phyloP scores from a whole-genome alignment of 64 coral and sea anemone species.

The Porites lutea region DNA sequence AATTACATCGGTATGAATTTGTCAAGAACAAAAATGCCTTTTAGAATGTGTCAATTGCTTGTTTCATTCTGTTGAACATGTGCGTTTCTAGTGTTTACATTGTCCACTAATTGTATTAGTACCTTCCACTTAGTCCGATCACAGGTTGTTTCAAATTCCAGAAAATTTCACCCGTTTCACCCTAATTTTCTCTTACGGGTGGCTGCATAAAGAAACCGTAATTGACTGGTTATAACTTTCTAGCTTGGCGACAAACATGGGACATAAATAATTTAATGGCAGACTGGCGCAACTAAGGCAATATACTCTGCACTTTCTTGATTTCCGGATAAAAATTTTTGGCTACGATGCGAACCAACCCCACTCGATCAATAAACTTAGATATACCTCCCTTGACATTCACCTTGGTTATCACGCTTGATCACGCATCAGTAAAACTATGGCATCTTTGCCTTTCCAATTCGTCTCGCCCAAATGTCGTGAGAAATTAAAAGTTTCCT shows the following conservation, averaged over 20 bases:
- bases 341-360: background rate
- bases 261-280: slow-evolving; percentile 45
- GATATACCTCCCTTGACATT: slow-evolving; percentile 8
- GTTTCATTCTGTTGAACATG: slow-evolving; percentile 9
- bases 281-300: background rate
- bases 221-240: slow-evolving; percentile 14
- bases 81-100: slow-evolving; percentile 17
- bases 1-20: slow-evolving; percentile 32
- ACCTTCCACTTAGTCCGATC: slow-evolving; percentile 13
- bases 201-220: background rate
- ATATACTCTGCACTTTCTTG: background rate
- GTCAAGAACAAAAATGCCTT: slow-evolving; percentile 20
- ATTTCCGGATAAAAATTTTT: slow-evolving; percentile 12
- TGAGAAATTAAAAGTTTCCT: background rate
- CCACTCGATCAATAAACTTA: background rate
- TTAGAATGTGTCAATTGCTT: slow-evolving; percentile 24
- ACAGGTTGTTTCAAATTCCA: background rate
- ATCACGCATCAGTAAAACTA: background rate
- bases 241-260: slow-evolving; percentile 20
- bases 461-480: background rate
- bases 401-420: background rate
- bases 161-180: background rate
- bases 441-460: background rate
- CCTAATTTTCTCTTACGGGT: background rate
- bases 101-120: slow-evolving; percentile 34